Base-by-base conservation (phyloP, 2,888 invertebrate genomes). In the Drosophila robusta region DNA sequence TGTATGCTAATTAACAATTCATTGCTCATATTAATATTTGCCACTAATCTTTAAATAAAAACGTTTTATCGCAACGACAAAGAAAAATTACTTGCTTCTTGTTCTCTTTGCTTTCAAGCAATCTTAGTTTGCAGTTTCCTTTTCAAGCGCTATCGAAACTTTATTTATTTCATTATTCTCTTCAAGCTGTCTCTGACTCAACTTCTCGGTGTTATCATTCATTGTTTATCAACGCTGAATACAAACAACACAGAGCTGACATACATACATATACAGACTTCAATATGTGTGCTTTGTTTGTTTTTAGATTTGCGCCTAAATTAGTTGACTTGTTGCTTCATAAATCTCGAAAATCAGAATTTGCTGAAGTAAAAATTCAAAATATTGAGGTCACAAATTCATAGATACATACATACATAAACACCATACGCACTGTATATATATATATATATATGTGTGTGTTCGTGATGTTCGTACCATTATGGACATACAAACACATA, bases 201-300 rank as follows among this genome's bases (percentile, higher is more conserved):
- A 62, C 60, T 75, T 71, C 75, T 75, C 60, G 45, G 11, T 36
- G 57, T 75, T 75, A 75, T 75, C 74, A 75, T 57, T 57, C 24
- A 38, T 41, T 71, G 60, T 68, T 75, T 75, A 75, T 76, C 76
- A 75, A 62, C 62, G 58, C 44, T 56, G 45, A 52, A 56, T n/a
- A 32, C 57, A 58, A 32, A 52, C 39, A 55, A 8, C 16, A 56
- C 12, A 18, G 39, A 11, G 38, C 26, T 9, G 16, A 29, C 26
- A 50, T 18, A 39, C 4, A 16, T 18, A 41, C 34, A 24, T 7
- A 34, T n/a, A 46, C 1, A 36, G 9, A 22, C 46, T 18, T 32
- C 2, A 36, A 12, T 58, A 39, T 42, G n/a, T 51, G 42, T 3
- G 38, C 54, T 64, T 47, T 67, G 54, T 57, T 69, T 70, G 64